Percentiles rank a stretch among this genome's conserved stretches.
Evolutionary conservation across 2,888 invertebrate genomes (phyloP).

Genomic region (Agonopterix alstromeriana): DNA sequence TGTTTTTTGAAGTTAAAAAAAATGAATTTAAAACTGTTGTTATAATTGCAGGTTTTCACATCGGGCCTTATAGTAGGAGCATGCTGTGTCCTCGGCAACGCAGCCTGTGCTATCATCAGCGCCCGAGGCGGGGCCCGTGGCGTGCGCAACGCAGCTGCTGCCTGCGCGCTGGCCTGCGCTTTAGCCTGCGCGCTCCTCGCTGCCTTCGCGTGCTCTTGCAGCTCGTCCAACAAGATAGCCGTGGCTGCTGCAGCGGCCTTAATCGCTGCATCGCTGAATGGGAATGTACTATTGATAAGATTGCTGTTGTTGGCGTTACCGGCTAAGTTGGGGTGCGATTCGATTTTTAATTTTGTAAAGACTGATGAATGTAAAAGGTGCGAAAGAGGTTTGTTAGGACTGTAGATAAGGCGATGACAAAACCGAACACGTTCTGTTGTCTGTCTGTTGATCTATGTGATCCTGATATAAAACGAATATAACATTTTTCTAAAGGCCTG

Average conservation of each 20-base stretch:
- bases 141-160: slow-evolving; percentile 50
- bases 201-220: slow-evolving; percentile 53
- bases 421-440: too few relatives aligned
- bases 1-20: too few relatives aligned
- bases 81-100: slow-evolving; percentile 59
- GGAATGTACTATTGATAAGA: slow-evolving; percentile 59
- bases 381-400: too few relatives aligned
- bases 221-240: slow-evolving; percentile 38
- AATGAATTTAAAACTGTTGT: background rate
- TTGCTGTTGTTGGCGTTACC: slow-evolving; percentile 55
- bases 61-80: slow-evolving; percentile 64
- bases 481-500: too few relatives aligned
- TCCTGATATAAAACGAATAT: too few relatives aligned
- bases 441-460: too few relatives aligned
- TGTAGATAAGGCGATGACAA: too few relatives aligned
- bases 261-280: slow-evolving; percentile 62
- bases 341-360: background rate
- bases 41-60: slow-evolving; percentile 46
- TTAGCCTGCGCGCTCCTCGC: slow-evolving; percentile 52
- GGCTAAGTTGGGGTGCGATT: slow-evolving; percentile 52
- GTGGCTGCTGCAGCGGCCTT: slow-evolving; percentile 61
- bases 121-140: slow-evolving; percentile 52
- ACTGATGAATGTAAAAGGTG: too few relatives aligned
- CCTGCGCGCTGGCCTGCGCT: slow-evolving; percentile 55
- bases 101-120: slow-evolving; percentile 49